phyloP scores from a whole-genome alignment of 2,888 invertebrate species.

The Spodoptera picta region DNA sequence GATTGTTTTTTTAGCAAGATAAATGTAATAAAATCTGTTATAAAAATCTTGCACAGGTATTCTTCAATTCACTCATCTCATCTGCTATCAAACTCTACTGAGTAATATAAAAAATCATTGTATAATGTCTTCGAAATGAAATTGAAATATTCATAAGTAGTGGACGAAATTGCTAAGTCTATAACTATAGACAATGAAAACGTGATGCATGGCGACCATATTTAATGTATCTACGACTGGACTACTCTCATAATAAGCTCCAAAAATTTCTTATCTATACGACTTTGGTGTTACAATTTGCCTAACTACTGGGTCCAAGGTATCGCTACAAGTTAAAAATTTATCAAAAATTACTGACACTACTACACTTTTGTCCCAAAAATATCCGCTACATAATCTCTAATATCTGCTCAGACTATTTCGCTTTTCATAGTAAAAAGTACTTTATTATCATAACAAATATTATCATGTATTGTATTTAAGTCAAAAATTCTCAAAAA shows the following conservation, averaged over 20 bases:
- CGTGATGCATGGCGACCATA: slow-evolving; percentile 53
- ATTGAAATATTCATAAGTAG: slow-evolving; percentile 60
- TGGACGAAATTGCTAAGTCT: slow-evolving; percentile 82
- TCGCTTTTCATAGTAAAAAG: slow-evolving; percentile 66
- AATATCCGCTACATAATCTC: slow-evolving; percentile 82
- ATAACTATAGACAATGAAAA: slow-evolving; percentile 65
- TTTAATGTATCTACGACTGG: slow-evolving; percentile 56
- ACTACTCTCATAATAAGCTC: slow-evolving; percentile 79
- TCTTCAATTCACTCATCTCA: slow-evolving; percentile 8
- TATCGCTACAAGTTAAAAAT: slow-evolving; percentile 77
- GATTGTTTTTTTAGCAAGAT: slow-evolving; percentile 6
- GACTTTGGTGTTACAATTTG: slow-evolving; percentile 83
- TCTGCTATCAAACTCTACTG: slow-evolving; percentile 7
- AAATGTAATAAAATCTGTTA: slow-evolving; percentile 25
- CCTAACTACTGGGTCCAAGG: slow-evolving; percentile 84
- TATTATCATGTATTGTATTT: slow-evolving; percentile 47
- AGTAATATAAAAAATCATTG: slow-evolving; percentile 22
- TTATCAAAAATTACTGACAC: slow-evolving; percentile 85
- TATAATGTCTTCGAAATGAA: slow-evolving; percentile 29
- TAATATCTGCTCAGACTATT: slow-evolving; percentile 77
- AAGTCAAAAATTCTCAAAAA: slow-evolving; percentile 75
- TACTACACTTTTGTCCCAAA: slow-evolving; percentile 81
- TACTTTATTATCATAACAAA: slow-evolving; percentile 61
- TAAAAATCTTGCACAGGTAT: slow-evolving; percentile 22
- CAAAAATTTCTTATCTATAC: slow-evolving; percentile 74